A percentile compares a stretch with the other conserved stretches of the same genome.
Conservation (phyloP, 2,113 vertebrate species). For the Apus apus region DNA sequence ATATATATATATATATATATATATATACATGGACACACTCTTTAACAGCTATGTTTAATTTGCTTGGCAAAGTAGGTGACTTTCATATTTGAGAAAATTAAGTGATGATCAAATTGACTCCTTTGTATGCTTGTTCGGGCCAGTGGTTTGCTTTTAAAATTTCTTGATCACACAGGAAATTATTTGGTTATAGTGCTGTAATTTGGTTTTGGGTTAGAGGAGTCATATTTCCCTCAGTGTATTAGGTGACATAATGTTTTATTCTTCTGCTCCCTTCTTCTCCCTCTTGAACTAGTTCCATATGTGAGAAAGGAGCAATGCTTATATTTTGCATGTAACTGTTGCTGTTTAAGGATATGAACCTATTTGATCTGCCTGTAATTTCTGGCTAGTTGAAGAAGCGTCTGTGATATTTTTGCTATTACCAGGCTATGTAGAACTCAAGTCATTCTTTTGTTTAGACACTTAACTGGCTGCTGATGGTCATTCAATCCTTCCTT, state of each 20-base stretch:
- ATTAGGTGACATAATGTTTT: background rate
- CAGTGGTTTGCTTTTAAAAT: background rate
- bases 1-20: too few relatives aligned
- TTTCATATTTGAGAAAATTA: background rate
- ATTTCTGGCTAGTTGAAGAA: background rate
- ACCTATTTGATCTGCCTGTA: background rate
- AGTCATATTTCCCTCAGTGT: background rate
- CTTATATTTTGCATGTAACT: background rate
- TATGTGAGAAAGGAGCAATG: background rate
- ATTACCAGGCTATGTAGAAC: background rate
- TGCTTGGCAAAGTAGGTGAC: background rate
- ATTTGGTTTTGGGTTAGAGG: background rate
- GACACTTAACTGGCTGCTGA: background rate
- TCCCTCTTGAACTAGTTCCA: background rate
- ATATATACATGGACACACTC: too few relatives aligned
- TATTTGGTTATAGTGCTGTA: background rate
- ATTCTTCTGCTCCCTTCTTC: background rate
- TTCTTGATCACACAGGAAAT: background rate
- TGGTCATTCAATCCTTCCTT: background rate
- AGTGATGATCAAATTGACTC: background rate
- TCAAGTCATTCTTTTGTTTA: background rate
- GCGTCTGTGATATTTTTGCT: background rate
- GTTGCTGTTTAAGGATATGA: background rate
- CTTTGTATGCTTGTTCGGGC: background rate
- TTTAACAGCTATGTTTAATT: too few relatives aligned